Evolutionary conservation across 2,113 vertebrate species (phyloP), one percentile per base, ranked within the genome.

Genomic region (Cinclus cinclus): DNA sequence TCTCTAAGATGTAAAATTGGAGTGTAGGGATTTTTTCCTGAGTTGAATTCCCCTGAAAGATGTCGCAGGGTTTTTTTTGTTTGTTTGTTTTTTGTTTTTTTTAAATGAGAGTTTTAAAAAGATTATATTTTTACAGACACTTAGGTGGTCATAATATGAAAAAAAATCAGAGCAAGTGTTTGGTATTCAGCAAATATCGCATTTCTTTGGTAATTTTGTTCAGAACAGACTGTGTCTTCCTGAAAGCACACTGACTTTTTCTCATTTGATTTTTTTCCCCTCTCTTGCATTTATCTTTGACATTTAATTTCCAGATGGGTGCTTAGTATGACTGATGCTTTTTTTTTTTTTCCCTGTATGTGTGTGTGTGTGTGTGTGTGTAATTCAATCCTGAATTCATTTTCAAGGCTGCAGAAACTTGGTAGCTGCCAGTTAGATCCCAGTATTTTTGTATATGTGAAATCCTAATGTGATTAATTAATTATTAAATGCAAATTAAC

Each of bases 251-350:
- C 56, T 94, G 92, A 91, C 90, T 95, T 96, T 96, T 94, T 96
- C 89, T 96, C 94, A 85, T 96, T 86, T 83, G 83, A 92, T 92
- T 93, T 88, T 92, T 85, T 90, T 55, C 69, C 73, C 76, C 64
- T 87, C 59, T 90, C 94, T 67, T 96, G 87, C 94, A 89, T 97
- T 96, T 97, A 94, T 97, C 96, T 97, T 97, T 97, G 95, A 97
- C 95, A 97, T 97, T 97, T 97, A 97, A 97, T 97, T 97, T 97
- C 94, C 95, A 97, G 97, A 97, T 97, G 94, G 96, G 94, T 90
- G 89, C 92, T 91, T 96, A 94, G 95, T 94, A 93, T 97, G 96
- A 96, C 94, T 90, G 96, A 97, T 96, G 89, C 56, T 71, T 92
- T 70, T 80, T 58, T 49, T 59, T 20, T 27, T 59, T 46, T 65